These are phyloP conservation scores for Cirrhinus mrigala DNA, from an alignment of 2,797 vertebrate species.

Conservation along the genomic window DNA sequence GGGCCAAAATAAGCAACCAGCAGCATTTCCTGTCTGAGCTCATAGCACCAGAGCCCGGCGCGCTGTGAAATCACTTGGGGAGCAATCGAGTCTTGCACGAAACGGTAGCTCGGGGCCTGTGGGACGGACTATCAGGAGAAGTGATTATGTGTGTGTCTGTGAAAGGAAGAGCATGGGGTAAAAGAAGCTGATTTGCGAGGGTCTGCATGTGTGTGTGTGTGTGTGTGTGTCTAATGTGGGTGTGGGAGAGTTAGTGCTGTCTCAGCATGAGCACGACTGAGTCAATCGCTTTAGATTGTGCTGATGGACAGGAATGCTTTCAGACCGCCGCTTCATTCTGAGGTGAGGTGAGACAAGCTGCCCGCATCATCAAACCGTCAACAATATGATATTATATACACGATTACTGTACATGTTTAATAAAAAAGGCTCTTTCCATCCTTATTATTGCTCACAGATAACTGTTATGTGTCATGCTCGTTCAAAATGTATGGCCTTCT, in stretches of 20 bases:
- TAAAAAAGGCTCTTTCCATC: neutral
- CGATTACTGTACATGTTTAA: slow-evolving; percentile 15
- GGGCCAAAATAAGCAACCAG: slow-evolving; percentile 67
- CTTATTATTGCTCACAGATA: neutral
- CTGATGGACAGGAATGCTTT: slow-evolving; percentile 71
- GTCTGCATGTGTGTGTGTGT: slow-evolving; percentile 37
- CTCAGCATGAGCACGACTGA: slow-evolving; percentile 63
- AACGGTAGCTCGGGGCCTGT: slow-evolving; percentile 55
- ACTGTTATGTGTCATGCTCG: neutral
- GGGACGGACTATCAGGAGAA: slow-evolving; percentile 61
- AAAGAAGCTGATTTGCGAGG: slow-evolving; percentile 21
- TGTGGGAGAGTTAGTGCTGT: slow-evolving; percentile 58
- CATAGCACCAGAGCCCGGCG: slow-evolving; percentile 36
- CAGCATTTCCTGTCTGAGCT: slow-evolving; percentile 63
- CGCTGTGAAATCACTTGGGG: slow-evolving; percentile 51
- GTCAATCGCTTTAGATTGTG: slow-evolving; percentile 63
- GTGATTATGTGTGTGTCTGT: slow-evolving; percentile 62
- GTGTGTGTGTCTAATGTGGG: slow-evolving; percentile 41
- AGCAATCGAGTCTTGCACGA: slow-evolving; percentile 41
- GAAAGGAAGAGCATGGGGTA: slow-evolving; percentile 1
- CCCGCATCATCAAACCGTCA: slow-evolving; percentile 23
- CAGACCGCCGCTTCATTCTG: slow-evolving; percentile 47
- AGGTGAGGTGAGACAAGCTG: slow-evolving; percentile 35
- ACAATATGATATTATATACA: neutral
- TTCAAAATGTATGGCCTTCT: neutral